These are phyloP conservation scores for Tolypeutes matacus DNA, from an alignment of 2,797 vertebrate genomes.

Conservation along the genomic window DNA sequence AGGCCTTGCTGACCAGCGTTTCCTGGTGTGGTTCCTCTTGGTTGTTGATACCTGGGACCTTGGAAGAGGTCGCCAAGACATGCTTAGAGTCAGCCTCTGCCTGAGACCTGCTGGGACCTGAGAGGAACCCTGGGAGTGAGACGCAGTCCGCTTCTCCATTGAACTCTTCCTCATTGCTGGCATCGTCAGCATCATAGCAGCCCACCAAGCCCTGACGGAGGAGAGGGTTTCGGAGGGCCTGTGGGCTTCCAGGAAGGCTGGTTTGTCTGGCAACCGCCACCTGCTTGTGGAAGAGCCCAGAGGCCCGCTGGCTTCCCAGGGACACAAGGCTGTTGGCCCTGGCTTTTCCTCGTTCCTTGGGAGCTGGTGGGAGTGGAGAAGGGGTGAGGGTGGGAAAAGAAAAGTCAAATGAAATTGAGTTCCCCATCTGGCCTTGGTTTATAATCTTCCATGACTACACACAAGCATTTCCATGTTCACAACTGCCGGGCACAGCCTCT, in stretches of 20 bases:
- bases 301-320: conserved; percentile 79
- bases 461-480: not conserved
- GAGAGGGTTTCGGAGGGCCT: conserved; percentile 92
- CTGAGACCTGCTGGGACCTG: conserved; percentile 72
- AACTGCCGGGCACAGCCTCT: not conserved
- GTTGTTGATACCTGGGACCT: conserved; percentile 85
- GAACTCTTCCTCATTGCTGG: conserved; percentile 88
- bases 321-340: conserved; percentile 83
- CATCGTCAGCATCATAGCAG: conserved; percentile 91
- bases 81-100: conserved; percentile 82
- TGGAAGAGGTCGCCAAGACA: conserved; percentile 81
- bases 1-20: conserved; percentile 82
- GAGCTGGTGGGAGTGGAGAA: conserved; percentile 69
- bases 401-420: not conserved
- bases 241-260: conserved; percentile 89
- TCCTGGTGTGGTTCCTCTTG: conserved; percentile 85
- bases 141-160: conserved; percentile 77
- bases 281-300: conserved; percentile 81
- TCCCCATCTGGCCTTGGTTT: not conserved
- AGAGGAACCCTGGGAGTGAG: conserved; percentile 82
- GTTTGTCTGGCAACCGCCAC: conserved; percentile 86
- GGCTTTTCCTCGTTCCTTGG: conserved; percentile 84
- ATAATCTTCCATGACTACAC: not conserved
- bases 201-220: conserved; percentile 92
- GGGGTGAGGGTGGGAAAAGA: not conserved